Evolutionary conservation across 2,113 vertebrate species (phyloP).

Genomic region (Mobula hypostoma): DNA sequence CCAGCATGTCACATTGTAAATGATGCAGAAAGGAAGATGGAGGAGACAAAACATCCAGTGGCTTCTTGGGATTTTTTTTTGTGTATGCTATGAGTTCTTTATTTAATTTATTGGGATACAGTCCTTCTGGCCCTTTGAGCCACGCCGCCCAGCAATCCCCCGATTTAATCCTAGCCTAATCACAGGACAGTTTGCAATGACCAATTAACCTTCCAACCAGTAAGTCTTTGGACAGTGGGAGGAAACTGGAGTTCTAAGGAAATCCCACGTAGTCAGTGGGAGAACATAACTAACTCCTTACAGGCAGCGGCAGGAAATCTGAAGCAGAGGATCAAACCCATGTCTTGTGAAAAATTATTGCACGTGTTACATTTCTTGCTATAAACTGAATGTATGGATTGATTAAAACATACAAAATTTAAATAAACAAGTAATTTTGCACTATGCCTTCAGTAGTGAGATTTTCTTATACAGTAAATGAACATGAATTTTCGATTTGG

Average conservation of each 20-base stretch:
- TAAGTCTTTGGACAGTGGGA: too few species aligned
- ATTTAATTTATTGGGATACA: too few species aligned
- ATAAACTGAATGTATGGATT: background rate
- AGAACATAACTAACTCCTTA: too few species aligned
- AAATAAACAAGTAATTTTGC: background rate
- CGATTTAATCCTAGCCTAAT: too few species aligned
- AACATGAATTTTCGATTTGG: too few species aligned
- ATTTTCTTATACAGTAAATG: background rate
- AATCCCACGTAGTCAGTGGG: too few species aligned
- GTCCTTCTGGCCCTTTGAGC: too few species aligned
- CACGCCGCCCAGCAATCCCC: too few species aligned
- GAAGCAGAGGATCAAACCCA: background rate
- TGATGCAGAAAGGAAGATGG: background rate
- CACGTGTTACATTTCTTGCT: background rate
- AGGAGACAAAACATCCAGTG: background rate
- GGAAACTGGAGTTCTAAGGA: too few species aligned
- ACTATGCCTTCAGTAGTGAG: background rate
- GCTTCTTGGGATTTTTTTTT: background rate
- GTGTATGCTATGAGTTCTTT: too few species aligned
- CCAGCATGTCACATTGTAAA: background rate
- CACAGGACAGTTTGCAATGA: too few species aligned
- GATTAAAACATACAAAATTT: background rate
- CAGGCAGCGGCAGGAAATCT: background rate
- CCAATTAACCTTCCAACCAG: too few species aligned
- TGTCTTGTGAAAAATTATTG: background rate